A percentile compares a stretch with the other conserved stretches of the same genome.
Conservation (phyloP, 1,140 invertebrate genomes). For the Drosophila santomea region DNA sequence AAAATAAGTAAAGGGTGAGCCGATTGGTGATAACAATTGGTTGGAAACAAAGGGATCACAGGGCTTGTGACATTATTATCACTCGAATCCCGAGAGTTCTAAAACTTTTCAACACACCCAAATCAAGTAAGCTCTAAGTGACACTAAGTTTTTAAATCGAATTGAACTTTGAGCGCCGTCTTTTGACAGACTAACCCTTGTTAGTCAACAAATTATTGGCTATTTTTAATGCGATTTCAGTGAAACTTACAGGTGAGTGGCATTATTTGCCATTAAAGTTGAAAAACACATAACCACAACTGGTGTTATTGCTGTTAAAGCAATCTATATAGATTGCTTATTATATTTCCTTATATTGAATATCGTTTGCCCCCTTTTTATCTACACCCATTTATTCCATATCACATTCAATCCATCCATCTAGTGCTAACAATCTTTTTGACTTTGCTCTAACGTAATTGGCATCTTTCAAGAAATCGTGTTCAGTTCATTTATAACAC, state of each 20-base stretch:
- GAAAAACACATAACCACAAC: background rate
- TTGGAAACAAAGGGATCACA: constrained; percentile 13
- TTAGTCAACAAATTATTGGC: constrained; percentile 22
- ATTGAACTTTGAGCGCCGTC: constrained; percentile 4
- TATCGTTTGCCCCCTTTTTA: background rate
- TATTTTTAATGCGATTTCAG: background rate
- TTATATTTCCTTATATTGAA: background rate
- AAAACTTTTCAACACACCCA: constrained; percentile 22
- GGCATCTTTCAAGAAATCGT: constrained; percentile 38
- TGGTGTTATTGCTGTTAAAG: background rate
- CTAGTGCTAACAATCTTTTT: constrained; percentile 41
- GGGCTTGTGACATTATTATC: constrained; percentile 33
- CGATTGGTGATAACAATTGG: constrained; percentile 35
- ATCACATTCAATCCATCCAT: constrained; percentile 35
- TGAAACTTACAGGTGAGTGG: background rate
- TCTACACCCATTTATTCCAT: background rate
- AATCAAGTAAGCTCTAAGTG: constrained; percentile 21
- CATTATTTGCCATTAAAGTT: background rate
- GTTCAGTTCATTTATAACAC: constrained; percentile 38
- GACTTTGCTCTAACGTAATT: constrained; percentile 45
- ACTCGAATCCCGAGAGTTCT: constrained; percentile 15
- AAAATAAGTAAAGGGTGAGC: constrained; percentile 29
- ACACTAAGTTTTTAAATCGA: constrained; percentile 19
- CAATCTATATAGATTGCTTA: background rate
- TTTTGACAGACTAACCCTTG: constrained; percentile 9